Evolutionary conservation across 1,140 invertebrate species (phyloP).

Genomic region (Drosophila littoralis): DNA sequence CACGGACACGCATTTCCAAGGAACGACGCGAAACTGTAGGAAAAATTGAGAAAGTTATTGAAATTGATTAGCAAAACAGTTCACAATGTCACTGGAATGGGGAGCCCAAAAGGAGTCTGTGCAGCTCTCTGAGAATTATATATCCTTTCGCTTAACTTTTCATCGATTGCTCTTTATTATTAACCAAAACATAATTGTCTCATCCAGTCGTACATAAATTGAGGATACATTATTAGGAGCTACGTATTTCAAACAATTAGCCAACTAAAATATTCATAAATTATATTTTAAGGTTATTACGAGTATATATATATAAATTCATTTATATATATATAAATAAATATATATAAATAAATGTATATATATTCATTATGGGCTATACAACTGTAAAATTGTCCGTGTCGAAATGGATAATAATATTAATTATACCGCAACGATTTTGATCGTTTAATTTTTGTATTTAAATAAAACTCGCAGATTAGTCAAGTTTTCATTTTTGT

Average conservation of each 20-base stretch:
- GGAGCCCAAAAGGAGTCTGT: too few species aligned
- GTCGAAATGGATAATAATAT: conserved; percentile 64
- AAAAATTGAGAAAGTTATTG: conserved; percentile 8
- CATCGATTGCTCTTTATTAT: conserved; percentile 78
- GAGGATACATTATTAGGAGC: conserved; percentile 60
- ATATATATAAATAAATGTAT: background rate
- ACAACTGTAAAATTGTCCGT: conserved; percentile 77
- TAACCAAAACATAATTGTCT: conserved; percentile 80
- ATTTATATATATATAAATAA: background rate
- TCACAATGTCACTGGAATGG: background rate
- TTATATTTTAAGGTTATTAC: conserved; percentile 36
- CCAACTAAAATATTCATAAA: conserved; percentile 70
- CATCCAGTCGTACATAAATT: conserved; percentile 54
- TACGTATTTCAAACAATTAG: conserved; percentile 63
- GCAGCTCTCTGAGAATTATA: too few species aligned
- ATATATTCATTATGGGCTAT: conserved; percentile 62
- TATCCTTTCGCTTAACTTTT: conserved; percentile 41
- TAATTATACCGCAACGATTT: conserved; percentile 33
- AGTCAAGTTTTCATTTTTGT: conserved; percentile 34
- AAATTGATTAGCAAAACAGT: background rate
- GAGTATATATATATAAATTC: background rate
- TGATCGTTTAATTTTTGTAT: conserved; percentile 29
- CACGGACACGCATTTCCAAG: conserved; percentile 93
- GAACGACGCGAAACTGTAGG: conserved; percentile 88
- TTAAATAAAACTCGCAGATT: conserved; percentile 5